A percentile compares a stretch with the other conserved stretches of the same genome.
Evolutionary conservation across 2,113 vertebrate species (phyloP).

Genomic region (Pelvicachromis taeniatus): DNA sequence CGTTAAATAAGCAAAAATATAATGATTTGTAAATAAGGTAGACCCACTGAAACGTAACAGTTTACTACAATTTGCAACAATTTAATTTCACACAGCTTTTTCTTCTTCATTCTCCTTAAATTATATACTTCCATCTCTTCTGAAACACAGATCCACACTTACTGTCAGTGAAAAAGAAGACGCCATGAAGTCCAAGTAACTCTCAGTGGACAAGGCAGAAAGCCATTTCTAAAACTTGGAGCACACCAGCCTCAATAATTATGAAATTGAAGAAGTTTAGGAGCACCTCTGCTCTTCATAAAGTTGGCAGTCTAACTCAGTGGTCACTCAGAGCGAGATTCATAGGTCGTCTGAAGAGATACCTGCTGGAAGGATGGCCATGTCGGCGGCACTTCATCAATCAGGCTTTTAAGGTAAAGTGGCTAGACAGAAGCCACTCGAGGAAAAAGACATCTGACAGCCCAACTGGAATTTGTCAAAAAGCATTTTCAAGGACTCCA

Average conservation of each 20-base stretch:
- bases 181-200: neutral
- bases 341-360: neutral
- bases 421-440: neutral
- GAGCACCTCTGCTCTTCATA: neutral
- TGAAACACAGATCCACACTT: neutral
- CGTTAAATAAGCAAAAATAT: neutral
- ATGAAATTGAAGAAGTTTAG: neutral
- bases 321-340: neutral
- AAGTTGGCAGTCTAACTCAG: neutral
- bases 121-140: neutral
- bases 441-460: neutral
- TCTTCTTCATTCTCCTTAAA: neutral
- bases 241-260: neutral
- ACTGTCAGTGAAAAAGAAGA: neutral
- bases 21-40: neutral
- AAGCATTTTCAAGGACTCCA: neutral
- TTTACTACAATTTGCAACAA: neutral
- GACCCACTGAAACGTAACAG: neutral
- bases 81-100: neutral
- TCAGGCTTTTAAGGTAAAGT: neutral
- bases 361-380: neutral
- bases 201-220: neutral
- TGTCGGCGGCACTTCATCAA: neutral
- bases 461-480: neutral
- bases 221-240: neutral